These are phyloP conservation scores for Unio pictorum DNA, from an alignment of 2,888 invertebrate genomes.

Conservation along the genomic window DNA sequence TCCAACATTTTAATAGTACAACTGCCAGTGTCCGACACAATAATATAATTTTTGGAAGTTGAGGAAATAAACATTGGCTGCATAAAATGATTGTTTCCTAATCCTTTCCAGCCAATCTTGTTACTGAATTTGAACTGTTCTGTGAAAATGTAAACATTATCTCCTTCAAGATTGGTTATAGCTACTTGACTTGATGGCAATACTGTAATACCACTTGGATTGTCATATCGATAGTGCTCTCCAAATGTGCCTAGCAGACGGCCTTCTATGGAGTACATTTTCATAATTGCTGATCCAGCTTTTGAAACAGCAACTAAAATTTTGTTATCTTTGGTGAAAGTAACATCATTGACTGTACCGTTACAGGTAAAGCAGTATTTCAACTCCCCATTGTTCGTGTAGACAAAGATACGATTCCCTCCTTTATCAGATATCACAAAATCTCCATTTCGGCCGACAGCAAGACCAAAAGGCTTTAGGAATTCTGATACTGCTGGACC, in stretches of 20 bases:
- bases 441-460: conserved; percentile 52
- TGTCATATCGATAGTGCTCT: conserved; percentile 52
- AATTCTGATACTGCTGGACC: conserved; percentile 52
- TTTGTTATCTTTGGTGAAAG: conserved; percentile 47
- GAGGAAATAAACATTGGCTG: conserved; percentile 55
- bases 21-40: conserved; percentile 60
- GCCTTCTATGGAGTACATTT: conserved; percentile 46
- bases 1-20: conserved; percentile 58
- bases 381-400: conserved; percentile 47
- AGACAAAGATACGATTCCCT: conserved; percentile 59
- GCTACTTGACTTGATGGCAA: conserved; percentile 43
- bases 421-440: conserved; percentile 56
- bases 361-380: conserved; percentile 37
- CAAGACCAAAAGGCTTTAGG: conserved; percentile 57
- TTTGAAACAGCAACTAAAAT: conserved; percentile 54
- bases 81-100: conserved; percentile 54
- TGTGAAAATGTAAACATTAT: conserved; percentile 56
- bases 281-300: conserved; percentile 50
- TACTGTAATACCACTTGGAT: conserved; percentile 55
- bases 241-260: conserved; percentile 47
- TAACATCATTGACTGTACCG: conserved; percentile 52
- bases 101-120: conserved; percentile 62
- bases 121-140: conserved; percentile 54
- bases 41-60: conserved; percentile 55
- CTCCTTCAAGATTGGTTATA: conserved; percentile 51